Base-by-base conservation (phyloP, 2,797 vertebrate species). In the Epinephelus malabaricus region DNA sequence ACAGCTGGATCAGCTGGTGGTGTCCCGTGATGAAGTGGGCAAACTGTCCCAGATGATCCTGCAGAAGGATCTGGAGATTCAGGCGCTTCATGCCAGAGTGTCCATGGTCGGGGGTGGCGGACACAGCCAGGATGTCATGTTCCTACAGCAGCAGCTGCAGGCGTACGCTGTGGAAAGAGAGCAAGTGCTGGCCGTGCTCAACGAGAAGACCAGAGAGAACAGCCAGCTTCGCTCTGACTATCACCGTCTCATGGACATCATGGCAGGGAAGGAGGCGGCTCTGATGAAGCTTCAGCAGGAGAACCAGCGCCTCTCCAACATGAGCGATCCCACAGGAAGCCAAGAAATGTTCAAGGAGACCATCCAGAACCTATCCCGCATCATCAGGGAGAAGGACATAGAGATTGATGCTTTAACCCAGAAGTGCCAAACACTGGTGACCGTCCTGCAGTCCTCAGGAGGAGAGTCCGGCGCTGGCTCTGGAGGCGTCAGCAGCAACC, bases 271-370 rank as follows among this genome's bases (percentile, higher is more conserved):
- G 90, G 98, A 99, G 91, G 95, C 97, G 0, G 96, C 97, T 4
- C 93, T 99, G 59, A 71, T 95, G 21, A 98, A 97, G 82, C 89
- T 99, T 11, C 98, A 98, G 79, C 98, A 99, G 68, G 98, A 99
- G 90, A 99, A 98, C 86, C 96, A 96, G 38, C 97, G 95, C 18
- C 88, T 99, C 59, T 96, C 93, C 9, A 93, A 78, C 27, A 94
- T 95, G 84, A 95, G 94, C 38, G 98, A 99, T 79, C 94, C 95
- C 7, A 96, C 95, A 0, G 97, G 97, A 50, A 97, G 96, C 90
- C 97, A 98, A 15, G 98, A 99, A 27, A 99, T 99, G 98, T 97
- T 97, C 86, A 95, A 97, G 84, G 98, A 99, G 92, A 99, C 98
- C 49, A 96, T 99, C 91, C 98, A 99, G 93, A 99, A 99, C 90